These are phyloP conservation scores for Drosophila dives DNA, from an alignment of 2,888 invertebrate species.

Conservation along the genomic window DNA sequence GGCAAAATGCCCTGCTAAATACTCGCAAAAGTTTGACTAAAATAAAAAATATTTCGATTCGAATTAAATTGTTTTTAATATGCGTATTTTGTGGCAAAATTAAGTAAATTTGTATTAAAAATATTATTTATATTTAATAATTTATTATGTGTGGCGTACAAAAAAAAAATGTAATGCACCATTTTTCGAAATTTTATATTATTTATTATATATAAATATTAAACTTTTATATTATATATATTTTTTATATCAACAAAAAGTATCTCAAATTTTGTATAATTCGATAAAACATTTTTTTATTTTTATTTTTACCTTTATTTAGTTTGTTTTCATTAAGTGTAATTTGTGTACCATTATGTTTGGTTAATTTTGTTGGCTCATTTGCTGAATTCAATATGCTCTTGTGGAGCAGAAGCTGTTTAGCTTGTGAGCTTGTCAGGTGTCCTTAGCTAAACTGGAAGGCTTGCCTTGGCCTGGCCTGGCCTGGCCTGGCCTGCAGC, in stretches of 20 bases:
- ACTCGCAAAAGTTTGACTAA: background rate
- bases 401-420: background rate
- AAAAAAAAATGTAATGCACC: background rate
- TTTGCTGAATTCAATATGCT: background rate
- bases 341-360: background rate
- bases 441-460: slow-evolving; percentile 63
- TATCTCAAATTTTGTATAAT: background rate
- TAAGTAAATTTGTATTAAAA: background rate
- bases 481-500: slow-evolving; percentile 45
- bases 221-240: too few relatives aligned
- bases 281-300: too few relatives aligned
- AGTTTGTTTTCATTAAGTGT: background rate
- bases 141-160: background rate
- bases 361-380: too few relatives aligned
- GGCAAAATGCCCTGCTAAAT: background rate
- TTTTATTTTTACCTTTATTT: background rate
- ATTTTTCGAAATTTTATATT: too few relatives aligned
- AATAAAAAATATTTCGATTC: background rate
- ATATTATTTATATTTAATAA: background rate
- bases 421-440: slow-evolving; percentile 41
- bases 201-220: too few relatives aligned
- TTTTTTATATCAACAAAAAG: background rate
- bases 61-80: background rate
- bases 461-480: slow-evolving; percentile 48
- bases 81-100: background rate